Evolutionary conservation across 2,888 invertebrate genomes (phyloP).

Genomic region (Amorpha juglandis): DNA sequence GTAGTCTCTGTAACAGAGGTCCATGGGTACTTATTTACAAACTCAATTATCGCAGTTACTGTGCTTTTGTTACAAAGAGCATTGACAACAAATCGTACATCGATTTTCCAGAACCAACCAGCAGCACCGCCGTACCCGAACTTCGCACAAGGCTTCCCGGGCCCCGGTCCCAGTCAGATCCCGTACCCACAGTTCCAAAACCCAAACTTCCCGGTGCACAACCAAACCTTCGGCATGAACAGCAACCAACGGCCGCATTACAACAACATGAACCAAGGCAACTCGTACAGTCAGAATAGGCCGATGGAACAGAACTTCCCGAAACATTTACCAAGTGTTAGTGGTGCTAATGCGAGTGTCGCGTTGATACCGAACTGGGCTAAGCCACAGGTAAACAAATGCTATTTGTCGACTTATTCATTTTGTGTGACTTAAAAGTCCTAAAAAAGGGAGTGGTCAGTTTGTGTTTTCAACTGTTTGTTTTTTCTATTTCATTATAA

Average conservation of each 20-base stretch:
- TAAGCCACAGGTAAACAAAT: constrained; percentile 37
- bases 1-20: too few species aligned
- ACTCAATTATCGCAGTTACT: neutral
- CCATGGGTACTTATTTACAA: too few species aligned
- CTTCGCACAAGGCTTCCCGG: constrained; percentile 58
- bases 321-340: constrained; percentile 57
- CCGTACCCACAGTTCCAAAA: constrained; percentile 64
- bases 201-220: constrained; percentile 54
- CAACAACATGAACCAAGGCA: constrained; percentile 34
- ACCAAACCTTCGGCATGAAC: constrained; percentile 38
- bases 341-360: constrained; percentile 38
- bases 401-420: neutral
- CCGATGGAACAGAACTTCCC: constrained; percentile 49
- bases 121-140: constrained; percentile 61
- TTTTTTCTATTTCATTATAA: too few species aligned
- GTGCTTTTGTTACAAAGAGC: neutral
- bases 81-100: too few species aligned
- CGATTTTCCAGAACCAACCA: constrained; percentile 50
- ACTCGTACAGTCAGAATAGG: constrained; percentile 34
- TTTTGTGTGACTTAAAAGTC: too few species aligned
- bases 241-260: constrained; percentile 33
- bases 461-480: too few species aligned
- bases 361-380: constrained; percentile 61
- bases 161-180: constrained; percentile 56
- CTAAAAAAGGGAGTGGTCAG: too few species aligned